These are phyloP conservation scores for Oryzias woworae DNA, from an alignment of 2,113 vertebrate genomes.

Conservation along the genomic window DNA sequence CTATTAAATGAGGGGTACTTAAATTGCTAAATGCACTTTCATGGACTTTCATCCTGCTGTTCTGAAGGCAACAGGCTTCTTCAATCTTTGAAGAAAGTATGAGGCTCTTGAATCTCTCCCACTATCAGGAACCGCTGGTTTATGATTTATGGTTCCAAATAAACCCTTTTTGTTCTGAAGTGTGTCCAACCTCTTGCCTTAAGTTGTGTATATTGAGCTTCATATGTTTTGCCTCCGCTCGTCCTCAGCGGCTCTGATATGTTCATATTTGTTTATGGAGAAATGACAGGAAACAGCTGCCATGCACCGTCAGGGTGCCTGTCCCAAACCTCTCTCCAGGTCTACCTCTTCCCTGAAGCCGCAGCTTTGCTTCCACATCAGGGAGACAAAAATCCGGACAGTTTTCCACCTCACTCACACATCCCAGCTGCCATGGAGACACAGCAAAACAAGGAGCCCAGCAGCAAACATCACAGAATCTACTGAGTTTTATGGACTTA, in stretches of 20 bases:
- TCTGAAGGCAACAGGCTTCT: not conserved
- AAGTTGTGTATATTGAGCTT: too few species aligned
- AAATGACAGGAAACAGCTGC: slow-evolving; percentile 8
- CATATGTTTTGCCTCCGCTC: too few species aligned
- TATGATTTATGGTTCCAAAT: not conserved
- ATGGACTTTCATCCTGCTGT: not conserved
- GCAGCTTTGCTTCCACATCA: not conserved
- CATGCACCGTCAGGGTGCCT: not conserved
- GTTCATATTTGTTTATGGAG: too few species aligned
- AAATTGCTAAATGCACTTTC: too few species aligned
- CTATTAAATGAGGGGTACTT: too few species aligned
- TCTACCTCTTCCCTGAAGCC: too few species aligned
- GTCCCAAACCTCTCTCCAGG: not conserved
- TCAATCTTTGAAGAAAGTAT: not conserved
- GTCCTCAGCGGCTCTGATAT: too few species aligned
- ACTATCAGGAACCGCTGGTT: too few species aligned
- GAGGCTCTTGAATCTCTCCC: too few species aligned
- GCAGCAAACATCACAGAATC: slow-evolving; percentile 35
- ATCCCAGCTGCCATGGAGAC: slow-evolving; percentile 69
- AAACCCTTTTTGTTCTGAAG: too few species aligned
- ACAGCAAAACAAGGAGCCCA: slow-evolving; percentile 61
- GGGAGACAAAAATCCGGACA: slow-evolving; percentile 45
- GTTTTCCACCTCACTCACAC: slow-evolving; percentile 67
- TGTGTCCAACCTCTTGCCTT: too few species aligned
- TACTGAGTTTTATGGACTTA: slow-evolving; percentile 15